Evolutionary conservation across 2,113 vertebrate genomes (phyloP), one percentile per base, ranked within the genome.

Genomic region (Rhabdomys dilectus): DNA sequence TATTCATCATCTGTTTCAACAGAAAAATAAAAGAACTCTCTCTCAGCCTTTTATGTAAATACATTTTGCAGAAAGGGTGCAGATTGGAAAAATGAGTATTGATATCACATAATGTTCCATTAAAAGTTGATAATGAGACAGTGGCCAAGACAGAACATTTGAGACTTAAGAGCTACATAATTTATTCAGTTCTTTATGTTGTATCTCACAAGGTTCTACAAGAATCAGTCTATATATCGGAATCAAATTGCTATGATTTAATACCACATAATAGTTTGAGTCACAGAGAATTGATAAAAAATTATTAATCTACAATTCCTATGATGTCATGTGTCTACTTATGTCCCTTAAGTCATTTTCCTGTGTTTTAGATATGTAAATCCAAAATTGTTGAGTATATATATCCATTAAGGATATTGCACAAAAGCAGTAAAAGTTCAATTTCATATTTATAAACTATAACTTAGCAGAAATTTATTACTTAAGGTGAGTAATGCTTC

Each of bases 91-190:
- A 98, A 88, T 80, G 84, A 93, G 36, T 22, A 78, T 91, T 89
- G 95, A 94, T 93, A 94, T 51, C 77, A 15, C 82, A 96, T 80
- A 94, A 97, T 95, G 53, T 80, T 90, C 70, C 87, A 88, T 90
- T 96, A 96, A 96, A 95, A 95, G 80, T 77, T 42, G 84, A 88
- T 95, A 96, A 97, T 95, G 68, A 92, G 77, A 48, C 4, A 89
- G 60, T 17, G 12, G 10, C 80, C 77, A 94, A 96, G 12, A 15
- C 34, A 90, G 34, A 70, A 90, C 34, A 68, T 84, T 96, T 64
- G 73, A 45, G 34, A 45, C 24, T 62, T 78, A 89, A 95, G 62
- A 93, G 89, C 60, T 95, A 75, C 45, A 96, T 94, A 95, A 94
- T 93, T 85, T 96, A 97, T 94, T 91, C 26, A 95, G 70, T 89